Conservation (phyloP, 2,888 invertebrate genomes). For the Stenoptilia bipunctidactyla region DNA sequence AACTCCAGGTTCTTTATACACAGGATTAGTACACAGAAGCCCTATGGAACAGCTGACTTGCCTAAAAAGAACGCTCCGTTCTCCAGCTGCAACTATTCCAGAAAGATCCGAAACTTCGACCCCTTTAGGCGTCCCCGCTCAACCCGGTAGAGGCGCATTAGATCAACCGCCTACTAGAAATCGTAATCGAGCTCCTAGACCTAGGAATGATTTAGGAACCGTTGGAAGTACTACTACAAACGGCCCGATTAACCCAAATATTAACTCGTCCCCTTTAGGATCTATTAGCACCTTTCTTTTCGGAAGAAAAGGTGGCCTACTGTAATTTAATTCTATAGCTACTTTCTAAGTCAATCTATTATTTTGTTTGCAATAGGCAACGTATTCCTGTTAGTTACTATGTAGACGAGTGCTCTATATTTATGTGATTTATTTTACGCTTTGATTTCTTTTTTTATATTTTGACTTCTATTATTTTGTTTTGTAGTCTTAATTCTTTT, state of each 20-base stretch:
- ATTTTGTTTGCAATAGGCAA: conserved; percentile 8
- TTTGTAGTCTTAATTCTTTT: conserved; percentile 31
- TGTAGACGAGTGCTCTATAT: conserved; percentile 20
- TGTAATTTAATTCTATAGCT: conserved; percentile 35
- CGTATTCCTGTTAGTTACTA: conserved; percentile 11
- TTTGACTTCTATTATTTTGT: conserved; percentile 45
- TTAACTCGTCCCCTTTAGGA: conserved; percentile 70
- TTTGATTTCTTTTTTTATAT: conserved; percentile 32
- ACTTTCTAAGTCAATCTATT: conserved; percentile 3
- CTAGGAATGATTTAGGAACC: conserved; percentile 34
- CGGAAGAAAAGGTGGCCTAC: conserved; percentile 87
- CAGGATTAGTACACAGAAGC: conserved; percentile 76
- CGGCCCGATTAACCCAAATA: conserved; percentile 24
- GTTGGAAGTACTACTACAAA: conserved; percentile 27
- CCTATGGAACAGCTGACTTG: conserved; percentile 86
- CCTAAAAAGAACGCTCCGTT: conserved; percentile 68
- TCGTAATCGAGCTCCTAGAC: conserved; percentile 54
- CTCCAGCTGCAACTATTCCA: conserved; percentile 42
- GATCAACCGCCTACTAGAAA: conserved; percentile 47
- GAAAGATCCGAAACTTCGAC: conserved; percentile 27
- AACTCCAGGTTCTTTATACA: conserved; percentile 70
- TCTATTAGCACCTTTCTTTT: conserved; percentile 85
- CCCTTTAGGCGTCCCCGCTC: conserved; percentile 72
- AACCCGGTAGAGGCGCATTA: conserved; percentile 72
- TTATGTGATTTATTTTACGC: conserved; percentile 23